Conservation (phyloP, 2,797 vertebrate genomes). For the Periophthalmus magnuspinnatus region DNA sequence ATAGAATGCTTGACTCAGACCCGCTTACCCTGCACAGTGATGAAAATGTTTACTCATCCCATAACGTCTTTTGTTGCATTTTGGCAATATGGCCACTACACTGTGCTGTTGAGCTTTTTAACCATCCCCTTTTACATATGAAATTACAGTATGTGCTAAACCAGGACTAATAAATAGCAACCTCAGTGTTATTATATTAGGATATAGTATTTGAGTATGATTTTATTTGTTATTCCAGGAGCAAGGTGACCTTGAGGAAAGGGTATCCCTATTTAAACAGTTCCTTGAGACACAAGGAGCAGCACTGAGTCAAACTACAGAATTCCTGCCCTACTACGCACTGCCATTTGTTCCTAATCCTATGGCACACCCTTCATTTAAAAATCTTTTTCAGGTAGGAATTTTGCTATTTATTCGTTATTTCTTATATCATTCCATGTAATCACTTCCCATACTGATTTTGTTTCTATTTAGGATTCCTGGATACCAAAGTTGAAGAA, state of each 20-base stretch:
- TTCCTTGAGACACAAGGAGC: constrained; percentile 92
- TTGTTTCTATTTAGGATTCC: constrained; percentile 80
- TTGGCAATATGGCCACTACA: constrained; percentile 50
- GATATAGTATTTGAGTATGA: neutral
- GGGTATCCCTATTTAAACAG: constrained; percentile 84
- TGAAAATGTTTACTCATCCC: neutral
- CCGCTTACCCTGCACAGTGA: neutral
- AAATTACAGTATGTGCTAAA: neutral
- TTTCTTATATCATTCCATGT: neutral
- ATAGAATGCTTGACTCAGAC: neutral
- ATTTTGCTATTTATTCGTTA: neutral
- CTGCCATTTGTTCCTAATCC: constrained; percentile 94
- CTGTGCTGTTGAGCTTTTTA: constrained; percentile 38
- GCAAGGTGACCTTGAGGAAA: constrained; percentile 82
- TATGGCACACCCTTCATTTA: constrained; percentile 88
- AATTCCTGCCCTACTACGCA: constrained; percentile 95
- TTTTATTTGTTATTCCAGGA: constrained; percentile 67
- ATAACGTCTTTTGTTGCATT: constrained; percentile 1
- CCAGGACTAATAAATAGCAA: neutral
- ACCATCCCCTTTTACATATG: neutral
- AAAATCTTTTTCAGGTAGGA: constrained; percentile 89
- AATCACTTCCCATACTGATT: neutral
- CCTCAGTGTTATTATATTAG: neutral
- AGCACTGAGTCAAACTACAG: constrained; percentile 87
- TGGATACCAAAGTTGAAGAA: constrained; percentile 86